phyloP scores from a whole-genome alignment of 2,797 vertebrate species.

The Podarcis siculus region DNA sequence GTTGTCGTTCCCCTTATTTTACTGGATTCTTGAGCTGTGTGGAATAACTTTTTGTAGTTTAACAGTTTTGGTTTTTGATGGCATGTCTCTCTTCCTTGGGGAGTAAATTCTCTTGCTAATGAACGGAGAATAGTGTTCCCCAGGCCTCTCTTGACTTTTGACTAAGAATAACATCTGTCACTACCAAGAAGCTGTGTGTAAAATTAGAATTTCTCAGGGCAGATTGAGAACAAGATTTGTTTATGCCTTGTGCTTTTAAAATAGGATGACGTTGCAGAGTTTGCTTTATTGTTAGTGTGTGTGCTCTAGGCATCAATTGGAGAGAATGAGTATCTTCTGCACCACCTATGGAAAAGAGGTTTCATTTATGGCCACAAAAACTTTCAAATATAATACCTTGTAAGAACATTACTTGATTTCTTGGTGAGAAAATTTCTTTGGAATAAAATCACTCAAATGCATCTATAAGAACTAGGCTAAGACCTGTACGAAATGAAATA shows the following conservation, averaged over 20 bases:
- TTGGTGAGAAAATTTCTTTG: neutral
- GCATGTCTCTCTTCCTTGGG: neutral
- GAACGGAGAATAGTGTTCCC: conserved; percentile 27
- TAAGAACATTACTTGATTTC: neutral
- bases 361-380: neutral
- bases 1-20: neutral
- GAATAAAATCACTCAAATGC: neutral
- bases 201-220: conserved; percentile 46
- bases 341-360: neutral
- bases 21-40: neutral
- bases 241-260: conserved; percentile 29
- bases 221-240: conserved; percentile 35
- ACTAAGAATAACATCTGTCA: conserved; percentile 27
- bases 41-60: conserved; percentile 13
- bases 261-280: conserved; percentile 17
- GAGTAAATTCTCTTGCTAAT: conserved; percentile 24
- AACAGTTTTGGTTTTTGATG: conserved; percentile 9
- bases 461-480: neutral
- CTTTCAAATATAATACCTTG: neutral
- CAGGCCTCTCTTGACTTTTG: conserved; percentile 11
- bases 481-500: neutral
- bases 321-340: neutral
- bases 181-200: conserved; percentile 30
- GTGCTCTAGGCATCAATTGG: conserved; percentile 2
- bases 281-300: conserved; percentile 13